Conservation (phyloP, 2,797 vertebrate genomes). For the Anas georgica region DNA sequence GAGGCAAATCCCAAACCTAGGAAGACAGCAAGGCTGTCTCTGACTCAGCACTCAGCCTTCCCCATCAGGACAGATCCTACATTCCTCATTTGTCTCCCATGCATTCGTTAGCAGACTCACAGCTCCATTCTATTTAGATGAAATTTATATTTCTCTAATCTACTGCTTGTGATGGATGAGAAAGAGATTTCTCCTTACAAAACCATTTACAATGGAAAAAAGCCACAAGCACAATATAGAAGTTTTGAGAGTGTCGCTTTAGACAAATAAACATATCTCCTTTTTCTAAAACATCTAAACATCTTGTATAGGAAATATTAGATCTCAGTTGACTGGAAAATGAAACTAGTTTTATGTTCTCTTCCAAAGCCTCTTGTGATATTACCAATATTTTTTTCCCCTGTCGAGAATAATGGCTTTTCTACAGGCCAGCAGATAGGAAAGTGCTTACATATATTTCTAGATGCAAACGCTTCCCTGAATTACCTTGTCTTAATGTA, state of each 20-base stretch:
- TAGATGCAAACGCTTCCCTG: conserved; percentile 32
- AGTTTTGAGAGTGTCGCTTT: not conserved
- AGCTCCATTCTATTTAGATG: conserved; percentile 2
- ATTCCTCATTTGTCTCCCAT: not conserved
- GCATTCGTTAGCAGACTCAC: not conserved
- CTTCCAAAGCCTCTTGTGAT: conserved; percentile 51
- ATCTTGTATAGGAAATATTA: conserved; percentile 55
- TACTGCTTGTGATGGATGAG: conserved; percentile 19
- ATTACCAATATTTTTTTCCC: conserved; percentile 38
- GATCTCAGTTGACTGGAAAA: conserved; percentile 47
- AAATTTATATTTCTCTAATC: conserved; percentile 62
- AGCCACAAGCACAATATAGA: conserved; percentile 13
- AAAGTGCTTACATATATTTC: conserved; percentile 53
- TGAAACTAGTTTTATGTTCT: conserved; percentile 59
- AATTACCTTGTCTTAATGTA: conserved; percentile 57
- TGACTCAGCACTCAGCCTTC: not conserved
- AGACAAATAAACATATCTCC: conserved; percentile 30
- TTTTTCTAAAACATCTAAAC: conserved; percentile 22
- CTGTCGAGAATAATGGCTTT: conserved; percentile 63
- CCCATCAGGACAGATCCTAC: not conserved
- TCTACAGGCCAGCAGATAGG: conserved; percentile 52
- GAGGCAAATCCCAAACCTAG: not conserved
- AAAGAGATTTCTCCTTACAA: conserved; percentile 42
- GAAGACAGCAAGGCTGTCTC: not conserved
- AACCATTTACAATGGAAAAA: conserved; percentile 49